Percentiles rank a stretch among this genome's conserved stretches.
Conservation (phyloP, 1,140 invertebrate species). For the Coptotermes formosanus region DNA sequence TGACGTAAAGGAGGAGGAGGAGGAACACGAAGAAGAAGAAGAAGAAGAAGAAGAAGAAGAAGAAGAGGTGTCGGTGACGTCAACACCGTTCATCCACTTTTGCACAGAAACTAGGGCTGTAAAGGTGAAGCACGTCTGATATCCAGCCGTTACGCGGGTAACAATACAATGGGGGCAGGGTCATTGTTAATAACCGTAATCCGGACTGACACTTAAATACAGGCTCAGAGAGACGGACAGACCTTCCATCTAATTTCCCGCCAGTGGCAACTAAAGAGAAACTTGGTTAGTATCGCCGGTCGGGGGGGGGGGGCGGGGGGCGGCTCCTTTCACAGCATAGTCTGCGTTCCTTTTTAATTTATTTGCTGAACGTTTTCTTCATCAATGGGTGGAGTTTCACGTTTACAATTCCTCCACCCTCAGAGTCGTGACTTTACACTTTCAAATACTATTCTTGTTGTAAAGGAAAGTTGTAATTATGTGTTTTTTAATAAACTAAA, state of each 20-base stretch:
- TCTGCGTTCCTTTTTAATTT: not conserved
- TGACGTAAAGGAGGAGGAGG: too few species aligned
- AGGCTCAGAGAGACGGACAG: not conserved
- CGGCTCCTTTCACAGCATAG: too few species aligned
- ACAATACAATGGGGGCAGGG: not conserved
- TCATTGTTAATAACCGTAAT: slow-evolving; percentile 14
- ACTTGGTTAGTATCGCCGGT: not conserved
- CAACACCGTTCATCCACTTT: not conserved
- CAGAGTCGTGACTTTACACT: not conserved
- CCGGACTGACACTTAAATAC: not conserved
- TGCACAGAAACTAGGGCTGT: not conserved
- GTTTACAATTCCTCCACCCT: not conserved
- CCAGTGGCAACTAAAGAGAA: not conserved
- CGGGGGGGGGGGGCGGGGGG: not conserved
- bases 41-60: too few species aligned
- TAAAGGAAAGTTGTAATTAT: not conserved
- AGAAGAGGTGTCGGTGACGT: too few species aligned
- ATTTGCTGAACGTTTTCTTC: slow-evolving; percentile 11
- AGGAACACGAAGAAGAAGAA: too few species aligned
- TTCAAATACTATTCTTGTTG: too few species aligned
- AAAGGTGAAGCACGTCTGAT: not conserved
- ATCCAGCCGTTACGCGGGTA: not conserved
- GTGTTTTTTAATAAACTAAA: not conserved
- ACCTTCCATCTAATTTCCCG: not conserved
- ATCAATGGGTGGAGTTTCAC: not conserved